A percentile compares a stretch with the other conserved stretches of the same genome.
phyloP scores from a whole-genome alignment of 2,113 vertebrate species.

The Penelope pileata region DNA sequence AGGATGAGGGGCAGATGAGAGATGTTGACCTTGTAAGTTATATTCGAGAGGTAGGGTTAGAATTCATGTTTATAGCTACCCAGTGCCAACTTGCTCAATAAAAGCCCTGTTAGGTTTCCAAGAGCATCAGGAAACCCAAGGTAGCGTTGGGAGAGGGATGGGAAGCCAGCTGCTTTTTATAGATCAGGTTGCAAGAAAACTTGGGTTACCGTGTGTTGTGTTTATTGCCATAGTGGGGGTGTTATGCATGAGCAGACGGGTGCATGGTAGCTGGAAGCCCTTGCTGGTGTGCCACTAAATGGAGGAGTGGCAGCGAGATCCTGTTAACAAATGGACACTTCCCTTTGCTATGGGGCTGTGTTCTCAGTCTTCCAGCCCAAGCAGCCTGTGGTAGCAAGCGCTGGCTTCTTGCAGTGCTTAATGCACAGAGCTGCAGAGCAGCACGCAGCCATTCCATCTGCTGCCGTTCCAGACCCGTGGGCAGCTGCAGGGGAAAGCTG shows the following conservation, averaged over 20 bases:
- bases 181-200: slow-evolving; percentile 14
- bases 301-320: background rate
- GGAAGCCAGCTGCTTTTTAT: slow-evolving; percentile 15
- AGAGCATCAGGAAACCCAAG: slow-evolving; percentile 18
- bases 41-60: background rate
- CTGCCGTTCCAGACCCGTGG: accelerated
- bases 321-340: background rate
- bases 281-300: background rate
- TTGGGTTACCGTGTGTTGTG: background rate
- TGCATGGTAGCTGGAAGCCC: background rate
- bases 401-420: background rate
- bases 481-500: background rate
- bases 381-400: background rate
- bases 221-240: background rate
- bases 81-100: background rate
- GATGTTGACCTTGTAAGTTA: background rate
- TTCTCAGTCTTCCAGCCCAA: background rate
- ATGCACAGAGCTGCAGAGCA: background rate
- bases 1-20: background rate
- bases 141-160: background rate
- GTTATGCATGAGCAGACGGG: background rate
- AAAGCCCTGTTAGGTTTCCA: slow-evolving; percentile 30
- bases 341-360: background rate
- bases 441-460: background rate
- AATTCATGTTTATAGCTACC: background rate